These are phyloP conservation scores for Tetanocera ferruginea DNA, from an alignment of 2,888 invertebrate genomes.

Conservation along the genomic window DNA sequence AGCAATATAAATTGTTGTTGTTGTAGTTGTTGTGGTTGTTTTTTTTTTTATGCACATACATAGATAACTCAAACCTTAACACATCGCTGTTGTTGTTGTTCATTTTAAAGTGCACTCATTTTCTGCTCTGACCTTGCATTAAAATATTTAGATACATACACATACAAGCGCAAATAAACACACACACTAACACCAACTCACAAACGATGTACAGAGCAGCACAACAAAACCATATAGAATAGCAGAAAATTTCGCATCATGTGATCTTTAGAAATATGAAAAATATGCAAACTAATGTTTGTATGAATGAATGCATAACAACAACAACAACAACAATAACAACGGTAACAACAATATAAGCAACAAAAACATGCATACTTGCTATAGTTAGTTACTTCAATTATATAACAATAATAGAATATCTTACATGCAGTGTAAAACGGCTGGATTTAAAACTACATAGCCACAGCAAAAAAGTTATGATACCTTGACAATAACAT, in stretches of 20 bases:
- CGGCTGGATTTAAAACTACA: too few relatives aligned
- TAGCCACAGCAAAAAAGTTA: not conserved
- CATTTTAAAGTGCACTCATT: slow-evolving; percentile 28
- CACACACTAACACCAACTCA: not conserved
- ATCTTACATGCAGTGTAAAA: not conserved
- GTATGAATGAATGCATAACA: not conserved
- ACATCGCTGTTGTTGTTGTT: slow-evolving; percentile 28
- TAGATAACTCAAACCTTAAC: not conserved
- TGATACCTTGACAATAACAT: too few relatives aligned
- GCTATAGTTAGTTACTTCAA: not conserved
- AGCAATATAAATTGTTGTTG: not conserved
- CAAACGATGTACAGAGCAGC: not conserved
- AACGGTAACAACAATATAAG: not conserved
- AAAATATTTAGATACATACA: slow-evolving; percentile 30
- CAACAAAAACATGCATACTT: not conserved
- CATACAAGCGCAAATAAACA: not conserved
- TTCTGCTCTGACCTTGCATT: slow-evolving; percentile 43
- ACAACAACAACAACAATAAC: slow-evolving; percentile 22
- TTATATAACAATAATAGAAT: slow-evolving; percentile 3
- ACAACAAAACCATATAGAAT: slow-evolving; percentile 17
- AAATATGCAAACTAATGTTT: slow-evolving; percentile 16
- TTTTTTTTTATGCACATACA: slow-evolving; percentile 17
- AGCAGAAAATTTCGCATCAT: not conserved
- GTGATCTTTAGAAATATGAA: slow-evolving; percentile 8
- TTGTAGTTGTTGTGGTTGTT: slow-evolving; percentile 30